A percentile compares a stretch with the other conserved stretches of the same genome.
These are phyloP conservation scores for Myopa testacea DNA, from an alignment of 2,888 invertebrate genomes.

Conservation along the genomic window DNA sequence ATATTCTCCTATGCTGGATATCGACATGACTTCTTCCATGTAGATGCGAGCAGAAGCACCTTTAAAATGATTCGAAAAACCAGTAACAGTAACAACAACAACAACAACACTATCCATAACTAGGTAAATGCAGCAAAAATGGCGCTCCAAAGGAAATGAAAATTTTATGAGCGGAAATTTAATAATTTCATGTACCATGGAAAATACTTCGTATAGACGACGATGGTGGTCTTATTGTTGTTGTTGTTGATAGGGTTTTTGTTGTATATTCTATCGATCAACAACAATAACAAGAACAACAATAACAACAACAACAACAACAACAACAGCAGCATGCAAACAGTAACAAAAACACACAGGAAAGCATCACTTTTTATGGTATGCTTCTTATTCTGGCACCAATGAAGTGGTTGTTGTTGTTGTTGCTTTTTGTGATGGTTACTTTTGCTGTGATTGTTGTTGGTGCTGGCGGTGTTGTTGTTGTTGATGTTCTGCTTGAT, in stretches of 20 bases:
- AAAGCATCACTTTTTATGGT: background rate
- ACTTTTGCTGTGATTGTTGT: background rate
- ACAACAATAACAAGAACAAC: background rate
- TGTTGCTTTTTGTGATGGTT: background rate
- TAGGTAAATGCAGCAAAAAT: background rate
- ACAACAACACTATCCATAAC: background rate
- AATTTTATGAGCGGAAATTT: slow-evolving; percentile 45
- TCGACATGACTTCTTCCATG: no score
- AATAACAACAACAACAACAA: background rate
- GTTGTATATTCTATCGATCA: background rate
- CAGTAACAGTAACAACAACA: slow-evolving; percentile 6
- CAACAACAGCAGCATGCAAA: background rate
- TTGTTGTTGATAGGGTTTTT: background rate
- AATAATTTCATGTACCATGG: slow-evolving; percentile 38
- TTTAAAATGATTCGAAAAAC: no score
- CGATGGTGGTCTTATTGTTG: background rate
- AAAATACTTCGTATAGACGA: background rate
- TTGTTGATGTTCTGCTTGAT: background rate
- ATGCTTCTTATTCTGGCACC: background rate
- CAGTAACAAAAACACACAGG: background rate
- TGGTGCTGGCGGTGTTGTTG: background rate
- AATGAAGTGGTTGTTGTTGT: background rate
- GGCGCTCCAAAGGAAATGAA: slow-evolving; percentile 36
- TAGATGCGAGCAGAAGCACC: no score
- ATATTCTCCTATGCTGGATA: no score